Percentiles rank a stretch among this genome's conserved stretches.
phyloP scores from a whole-genome alignment of 2,888 invertebrate genomes.

The Elysia crispata region DNA sequence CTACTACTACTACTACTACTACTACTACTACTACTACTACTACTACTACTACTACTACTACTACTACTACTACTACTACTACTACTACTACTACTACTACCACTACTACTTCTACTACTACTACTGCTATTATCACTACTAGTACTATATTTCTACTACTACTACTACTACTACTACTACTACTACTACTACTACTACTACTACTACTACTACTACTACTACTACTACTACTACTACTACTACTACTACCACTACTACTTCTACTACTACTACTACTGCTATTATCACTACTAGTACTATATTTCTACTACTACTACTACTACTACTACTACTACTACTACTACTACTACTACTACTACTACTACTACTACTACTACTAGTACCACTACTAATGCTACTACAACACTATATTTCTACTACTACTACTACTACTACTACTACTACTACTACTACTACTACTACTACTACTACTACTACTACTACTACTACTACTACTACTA shows the following conservation, averaged over 20 bases:
- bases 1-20: not conserved
- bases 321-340: slow-evolving; percentile 9
- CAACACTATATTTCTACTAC: too few species aligned
- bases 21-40: slow-evolving; percentile 9
- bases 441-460: too few species aligned
- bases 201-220: slow-evolving; percentile 9
- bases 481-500: too few species aligned
- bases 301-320: not conserved
- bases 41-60: slow-evolving; percentile 5
- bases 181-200: slow-evolving; percentile 6
- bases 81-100: slow-evolving; percentile 5
- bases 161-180: slow-evolving; percentile 1
- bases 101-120: slow-evolving; percentile 1
- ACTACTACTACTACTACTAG: not conserved
- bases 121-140: too few species aligned
- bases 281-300: not conserved
- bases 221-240: not conserved
- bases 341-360: not conserved
- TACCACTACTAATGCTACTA: too few species aligned
- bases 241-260: not conserved
- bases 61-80: slow-evolving; percentile 10
- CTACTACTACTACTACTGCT: slow-evolving; percentile 1
- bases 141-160: too few species aligned
- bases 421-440: slow-evolving; percentile 9
- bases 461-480: too few species aligned